These are phyloP conservation scores for Sialis lutaria DNA, from an alignment of 2,888 invertebrate genomes.

Conservation along the genomic window DNA sequence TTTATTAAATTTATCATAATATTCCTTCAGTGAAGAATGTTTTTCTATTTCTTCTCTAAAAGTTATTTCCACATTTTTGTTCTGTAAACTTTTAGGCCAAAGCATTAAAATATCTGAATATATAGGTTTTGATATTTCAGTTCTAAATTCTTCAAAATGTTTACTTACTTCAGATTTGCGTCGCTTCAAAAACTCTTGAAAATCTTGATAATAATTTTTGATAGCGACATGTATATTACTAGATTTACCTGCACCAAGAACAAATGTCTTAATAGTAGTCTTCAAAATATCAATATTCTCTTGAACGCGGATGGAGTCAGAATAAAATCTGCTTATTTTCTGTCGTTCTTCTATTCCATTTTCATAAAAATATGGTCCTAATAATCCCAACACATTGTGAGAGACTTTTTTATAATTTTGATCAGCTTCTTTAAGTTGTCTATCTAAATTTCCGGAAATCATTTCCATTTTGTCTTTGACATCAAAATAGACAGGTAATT, in stretches of 20 bases:
- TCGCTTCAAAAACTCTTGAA: conserved; percentile 4
- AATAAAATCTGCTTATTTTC: not conserved
- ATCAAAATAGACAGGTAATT: conserved; percentile 3
- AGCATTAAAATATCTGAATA: not conserved
- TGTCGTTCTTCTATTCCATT: conserved; percentile 5
- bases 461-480: conserved; percentile 2
- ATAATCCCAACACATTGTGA: conserved; percentile 7
- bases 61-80: not conserved
- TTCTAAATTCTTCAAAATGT: not conserved
- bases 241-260: conserved; percentile 3
- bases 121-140: not conserved
- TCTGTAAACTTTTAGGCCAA: not conserved
- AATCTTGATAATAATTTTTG: conserved; percentile 6
- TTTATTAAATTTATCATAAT: conserved; percentile 2
- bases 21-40: not conserved
- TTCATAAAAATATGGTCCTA: conserved; percentile 8
- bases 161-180: conserved; percentile 5
- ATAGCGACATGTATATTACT: not conserved
- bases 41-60: conserved; percentile 4
- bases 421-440: conserved; percentile 3
- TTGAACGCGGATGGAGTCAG: not conserved
- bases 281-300: conserved; percentile 3
- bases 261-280: conserved; percentile 4
- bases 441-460: conserved; percentile 2
- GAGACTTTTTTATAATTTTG: conserved; percentile 6